A percentile compares a stretch with the other conserved stretches of the same genome.
Conservation (phyloP, 2,888 invertebrate genomes). For the Lamellibrachia satsuma region DNA sequence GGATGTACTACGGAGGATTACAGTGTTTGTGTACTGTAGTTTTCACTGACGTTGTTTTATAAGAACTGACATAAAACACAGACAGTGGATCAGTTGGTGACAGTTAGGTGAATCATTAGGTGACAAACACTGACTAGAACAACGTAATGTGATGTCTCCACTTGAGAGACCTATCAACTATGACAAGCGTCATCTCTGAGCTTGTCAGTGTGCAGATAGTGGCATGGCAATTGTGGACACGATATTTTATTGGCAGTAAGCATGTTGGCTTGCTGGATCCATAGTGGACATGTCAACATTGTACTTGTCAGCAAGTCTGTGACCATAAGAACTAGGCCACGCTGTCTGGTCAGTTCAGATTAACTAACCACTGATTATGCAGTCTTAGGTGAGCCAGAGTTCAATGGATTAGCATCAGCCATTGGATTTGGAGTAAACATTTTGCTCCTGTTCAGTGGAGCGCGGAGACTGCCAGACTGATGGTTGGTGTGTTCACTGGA, state of each 20-base stretch:
- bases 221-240: not conserved
- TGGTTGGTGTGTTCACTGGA: not conserved
- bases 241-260: not conserved
- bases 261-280: not conserved
- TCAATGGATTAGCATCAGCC: not conserved
- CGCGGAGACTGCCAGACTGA: not conserved
- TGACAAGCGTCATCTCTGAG: not conserved
- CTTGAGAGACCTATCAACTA: not conserved
- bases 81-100: not conserved
- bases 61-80: not conserved
- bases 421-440: slow-evolving; percentile 5
- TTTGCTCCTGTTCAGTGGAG: not conserved
- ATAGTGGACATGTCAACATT: slow-evolving; percentile 3
- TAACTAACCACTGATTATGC: not conserved
- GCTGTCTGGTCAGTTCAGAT: not conserved
- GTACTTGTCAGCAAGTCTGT: not conserved
- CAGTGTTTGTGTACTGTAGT: not conserved
- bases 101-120: no score
- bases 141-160: not conserved
- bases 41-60: not conserved
- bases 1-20: not conserved
- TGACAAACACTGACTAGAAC: not conserved
- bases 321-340: not conserved
- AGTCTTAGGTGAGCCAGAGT: slow-evolving; percentile 13
- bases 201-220: not conserved